Percentiles rank a stretch among this genome's conserved stretches.
phyloP scores from a whole-genome alignment of 2,797 vertebrate species.

The Lagocephalus sceleratus region DNA sequence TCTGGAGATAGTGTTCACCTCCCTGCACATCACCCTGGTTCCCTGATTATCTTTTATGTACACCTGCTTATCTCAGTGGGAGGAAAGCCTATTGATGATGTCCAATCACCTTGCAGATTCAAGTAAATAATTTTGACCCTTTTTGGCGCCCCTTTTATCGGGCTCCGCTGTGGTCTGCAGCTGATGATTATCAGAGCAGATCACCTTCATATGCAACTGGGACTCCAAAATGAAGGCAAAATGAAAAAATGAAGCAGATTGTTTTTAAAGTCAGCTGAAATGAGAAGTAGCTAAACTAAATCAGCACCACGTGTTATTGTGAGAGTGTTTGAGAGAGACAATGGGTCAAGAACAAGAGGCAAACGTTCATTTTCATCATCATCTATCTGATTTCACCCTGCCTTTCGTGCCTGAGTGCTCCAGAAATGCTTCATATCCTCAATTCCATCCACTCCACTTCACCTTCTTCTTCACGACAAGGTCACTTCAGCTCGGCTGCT shows the following conservation, averaged over 20 bases:
- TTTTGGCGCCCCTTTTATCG: conserved; percentile 9
- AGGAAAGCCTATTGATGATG: conserved; percentile 36
- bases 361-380: conserved; percentile 35
- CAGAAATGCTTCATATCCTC: conserved; percentile 33
- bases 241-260: background rate
- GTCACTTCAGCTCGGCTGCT: conserved; percentile 30
- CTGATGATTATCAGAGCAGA: conserved; percentile 48
- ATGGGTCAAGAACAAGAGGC: background rate
- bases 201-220: conserved; percentile 54
- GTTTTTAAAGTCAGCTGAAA: background rate
- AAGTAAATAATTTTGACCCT: conserved; percentile 28
- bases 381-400: conserved; percentile 15
- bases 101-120: conserved; percentile 10
- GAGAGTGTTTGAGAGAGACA: conserved; percentile 1
- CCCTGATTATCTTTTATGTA: conserved; percentile 52
- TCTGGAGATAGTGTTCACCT: conserved; percentile 23
- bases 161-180: conserved; percentile 36
- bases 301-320: background rate
- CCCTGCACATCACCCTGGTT: conserved; percentile 4
- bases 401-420: conserved; percentile 19
- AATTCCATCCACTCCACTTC: conserved; percentile 20
- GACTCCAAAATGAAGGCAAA: background rate
- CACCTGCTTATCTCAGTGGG: conserved; percentile 51
- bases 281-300: no score
- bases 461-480: conserved; percentile 28